Evolutionary conservation across 2,113 vertebrate species (phyloP).

Genomic region (Galbula dea): DNA sequence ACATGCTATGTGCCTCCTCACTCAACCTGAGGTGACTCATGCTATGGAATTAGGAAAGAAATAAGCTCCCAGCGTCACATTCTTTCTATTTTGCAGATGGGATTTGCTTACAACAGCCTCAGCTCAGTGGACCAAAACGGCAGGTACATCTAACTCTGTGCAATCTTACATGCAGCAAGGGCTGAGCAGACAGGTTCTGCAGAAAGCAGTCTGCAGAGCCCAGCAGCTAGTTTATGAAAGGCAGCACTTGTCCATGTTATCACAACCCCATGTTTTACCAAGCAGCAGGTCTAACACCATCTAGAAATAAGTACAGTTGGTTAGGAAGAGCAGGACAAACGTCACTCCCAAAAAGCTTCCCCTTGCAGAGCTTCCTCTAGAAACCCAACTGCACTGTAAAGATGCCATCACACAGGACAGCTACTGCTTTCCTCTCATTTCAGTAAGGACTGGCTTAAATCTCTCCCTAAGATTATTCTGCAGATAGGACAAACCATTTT

Average conservation of each 20-base stretch:
- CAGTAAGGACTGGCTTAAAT: not conserved
- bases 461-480: not conserved
- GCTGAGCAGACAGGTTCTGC: not conserved
- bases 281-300: not conserved
- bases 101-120: not conserved
- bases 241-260: not conserved
- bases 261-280: not conserved
- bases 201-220: not conserved
- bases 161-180: not conserved
- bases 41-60: not conserved
- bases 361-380: not conserved
- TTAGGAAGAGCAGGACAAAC: not conserved
- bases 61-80: not conserved
- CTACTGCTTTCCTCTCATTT: not conserved
- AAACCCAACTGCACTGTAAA: not conserved
- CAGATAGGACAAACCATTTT: not conserved
- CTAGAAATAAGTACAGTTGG: not conserved
- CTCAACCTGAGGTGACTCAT: accelerated
- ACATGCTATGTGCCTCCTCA: accelerated
- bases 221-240: not conserved
- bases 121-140: not conserved
- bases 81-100: not conserved
- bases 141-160: not conserved
- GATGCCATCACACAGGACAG: not conserved
- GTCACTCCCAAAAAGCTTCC: not conserved